These are phyloP conservation scores for Psittacula echo DNA, from an alignment of 2,797 vertebrate species.

Conservation along the genomic window DNA sequence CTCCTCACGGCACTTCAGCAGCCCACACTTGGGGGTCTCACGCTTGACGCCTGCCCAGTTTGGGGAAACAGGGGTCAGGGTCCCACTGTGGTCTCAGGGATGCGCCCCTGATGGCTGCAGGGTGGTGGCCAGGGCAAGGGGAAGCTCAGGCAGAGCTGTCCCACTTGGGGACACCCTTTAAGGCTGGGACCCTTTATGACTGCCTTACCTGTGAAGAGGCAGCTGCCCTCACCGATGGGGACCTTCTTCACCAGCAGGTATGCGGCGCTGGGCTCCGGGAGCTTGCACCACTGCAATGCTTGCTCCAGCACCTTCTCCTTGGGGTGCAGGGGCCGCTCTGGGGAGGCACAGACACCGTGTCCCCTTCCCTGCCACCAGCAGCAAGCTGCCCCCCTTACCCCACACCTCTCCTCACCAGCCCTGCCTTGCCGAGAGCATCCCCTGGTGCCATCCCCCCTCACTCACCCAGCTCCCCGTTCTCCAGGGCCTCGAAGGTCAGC, in stretches of 20 bases:
- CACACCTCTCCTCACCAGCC: not conserved
- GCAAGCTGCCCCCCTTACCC: accelerated
- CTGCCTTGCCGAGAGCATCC: accelerated
- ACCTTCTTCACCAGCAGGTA: slow-evolving; percentile 92
- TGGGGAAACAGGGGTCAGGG: not conserved
- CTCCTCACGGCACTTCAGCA: slow-evolving; percentile 91
- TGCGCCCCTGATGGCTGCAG: not conserved
- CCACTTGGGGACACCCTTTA: not conserved
- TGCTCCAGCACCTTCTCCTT: slow-evolving; percentile 97
- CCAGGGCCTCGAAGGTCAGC: slow-evolving; percentile 93
- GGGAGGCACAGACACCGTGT: not conserved
- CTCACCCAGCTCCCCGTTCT: slow-evolving; percentile 94
- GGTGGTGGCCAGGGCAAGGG: not conserved
- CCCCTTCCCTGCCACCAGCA: not conserved
- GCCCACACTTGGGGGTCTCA: slow-evolving; percentile 88
- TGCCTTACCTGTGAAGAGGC: slow-evolving; percentile 89
- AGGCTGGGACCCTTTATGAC: not conserved
- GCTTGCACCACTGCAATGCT: slow-evolving; percentile 95
- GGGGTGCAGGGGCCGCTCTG: slow-evolving; percentile 93
- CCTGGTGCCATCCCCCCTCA: accelerated
- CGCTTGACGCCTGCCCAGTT: slow-evolving; percentile 82
- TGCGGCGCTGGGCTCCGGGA: slow-evolving; percentile 90
- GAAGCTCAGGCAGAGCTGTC: not conserved
- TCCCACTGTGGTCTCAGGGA: not conserved
- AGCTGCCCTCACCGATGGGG: slow-evolving; percentile 85